Percentiles rank a stretch among this genome's conserved stretches.
Evolutionary conservation across 2,113 vertebrate genomes (phyloP).

Genomic region (Ciconia maguari): DNA sequence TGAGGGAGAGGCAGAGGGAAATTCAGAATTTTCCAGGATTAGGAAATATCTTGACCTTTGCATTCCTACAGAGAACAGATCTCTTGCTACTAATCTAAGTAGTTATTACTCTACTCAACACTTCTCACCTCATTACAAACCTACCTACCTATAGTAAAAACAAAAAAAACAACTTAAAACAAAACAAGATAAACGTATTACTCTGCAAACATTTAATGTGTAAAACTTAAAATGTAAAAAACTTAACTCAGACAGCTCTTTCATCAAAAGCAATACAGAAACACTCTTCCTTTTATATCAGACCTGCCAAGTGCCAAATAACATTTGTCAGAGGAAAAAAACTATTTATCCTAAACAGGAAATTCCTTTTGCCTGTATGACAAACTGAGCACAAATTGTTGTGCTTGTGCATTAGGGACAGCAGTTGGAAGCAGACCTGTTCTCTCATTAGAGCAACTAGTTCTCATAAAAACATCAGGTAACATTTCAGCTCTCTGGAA

Average conservation of each 20-base stretch:
- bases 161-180: neutral
- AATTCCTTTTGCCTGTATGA: neutral
- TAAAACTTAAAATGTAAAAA: neutral
- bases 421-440: neutral
- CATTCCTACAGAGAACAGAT: neutral
- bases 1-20: neutral
- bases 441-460: neutral
- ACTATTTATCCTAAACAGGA: neutral
- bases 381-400: neutral
- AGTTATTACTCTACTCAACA: neutral
- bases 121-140: neutral
- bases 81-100: neutral
- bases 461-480: neutral
- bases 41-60: neutral
- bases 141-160: neutral
- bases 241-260: neutral
- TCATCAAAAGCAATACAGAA: neutral
- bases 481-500: neutral
- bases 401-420: neutral
- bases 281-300: neutral
- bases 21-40: neutral
- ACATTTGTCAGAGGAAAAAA: neutral
- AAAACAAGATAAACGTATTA: neutral
- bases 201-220: neutral
- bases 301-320: neutral